Evolutionary conservation across 1,140 invertebrate genomes (phyloP).

Genomic region (Zaprionus camerounensis): DNA sequence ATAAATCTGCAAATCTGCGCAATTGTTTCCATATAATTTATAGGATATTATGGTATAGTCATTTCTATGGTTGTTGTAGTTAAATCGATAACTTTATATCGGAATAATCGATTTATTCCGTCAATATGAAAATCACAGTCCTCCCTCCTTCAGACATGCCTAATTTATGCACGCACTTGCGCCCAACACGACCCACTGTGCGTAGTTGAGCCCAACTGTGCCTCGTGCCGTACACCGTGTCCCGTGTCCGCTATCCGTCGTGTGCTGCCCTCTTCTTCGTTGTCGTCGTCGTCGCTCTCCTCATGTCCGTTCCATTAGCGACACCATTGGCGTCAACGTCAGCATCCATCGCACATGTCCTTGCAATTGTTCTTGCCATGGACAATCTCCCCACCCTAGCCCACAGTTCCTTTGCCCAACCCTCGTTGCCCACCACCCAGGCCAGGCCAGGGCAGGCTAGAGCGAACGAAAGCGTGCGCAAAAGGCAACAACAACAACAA

Average conservation of each 20-base stretch:
- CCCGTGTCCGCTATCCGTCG: conserved; percentile 1
- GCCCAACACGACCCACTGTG: neutral
- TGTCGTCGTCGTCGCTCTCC: neutral
- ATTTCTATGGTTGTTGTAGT: neutral
- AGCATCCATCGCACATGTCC: conserved; percentile 83
- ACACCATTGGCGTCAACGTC: conserved; percentile 83
- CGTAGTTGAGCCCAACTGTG: neutral
- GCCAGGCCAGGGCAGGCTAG: conserved; percentile 40
- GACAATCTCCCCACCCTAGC: conserved; percentile 12
- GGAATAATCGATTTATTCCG: neutral
- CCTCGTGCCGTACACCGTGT: neutral
- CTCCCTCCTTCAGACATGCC: neutral
- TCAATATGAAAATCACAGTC: no score
- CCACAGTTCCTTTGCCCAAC: neutral
- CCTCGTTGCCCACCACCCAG: conserved; percentile 5
- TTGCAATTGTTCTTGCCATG: conserved; percentile 77
- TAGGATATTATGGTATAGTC: neutral
- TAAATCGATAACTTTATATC: neutral
- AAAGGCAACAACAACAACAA: conserved; percentile 60
- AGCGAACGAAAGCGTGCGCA: conserved; percentile 75
- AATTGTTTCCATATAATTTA: no score
- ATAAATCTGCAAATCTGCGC: no score
- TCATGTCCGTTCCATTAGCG: conserved; percentile 74
- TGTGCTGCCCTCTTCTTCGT: neutral
- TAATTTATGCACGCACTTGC: neutral